Percentiles rank a stretch among this genome's conserved stretches.
phyloP scores from a whole-genome alignment of 1,140 invertebrate species.

The Drosophila watanabei region DNA sequence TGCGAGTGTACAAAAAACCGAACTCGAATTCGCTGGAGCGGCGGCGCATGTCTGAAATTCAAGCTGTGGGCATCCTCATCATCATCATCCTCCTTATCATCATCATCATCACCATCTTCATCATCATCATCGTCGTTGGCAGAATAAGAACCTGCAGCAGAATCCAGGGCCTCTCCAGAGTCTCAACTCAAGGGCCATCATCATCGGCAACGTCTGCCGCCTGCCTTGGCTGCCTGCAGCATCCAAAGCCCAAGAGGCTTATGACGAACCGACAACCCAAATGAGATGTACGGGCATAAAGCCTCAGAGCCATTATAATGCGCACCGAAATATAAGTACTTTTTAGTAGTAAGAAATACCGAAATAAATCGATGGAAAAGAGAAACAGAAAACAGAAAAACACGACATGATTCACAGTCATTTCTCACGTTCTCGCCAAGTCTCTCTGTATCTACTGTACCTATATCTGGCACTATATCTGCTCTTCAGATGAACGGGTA shows the following conservation, averaged over 20 bases:
- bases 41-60: conserved; percentile 68
- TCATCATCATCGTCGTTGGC: conserved; percentile 1
- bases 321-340: background rate
- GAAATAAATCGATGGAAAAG: conserved; percentile 5
- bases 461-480: conserved; percentile 20
- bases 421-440: conserved; percentile 37
- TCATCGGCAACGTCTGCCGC: conserved; percentile 66
- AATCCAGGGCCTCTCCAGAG: conserved; percentile 48
- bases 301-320: conserved; percentile 4
- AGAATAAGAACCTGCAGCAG: conserved; percentile 20
- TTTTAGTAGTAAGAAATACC: conserved; percentile 2
- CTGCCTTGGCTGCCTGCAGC: conserved; percentile 44
- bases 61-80: conserved; percentile 27
- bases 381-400: conserved; percentile 26
- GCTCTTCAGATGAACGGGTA: conserved; percentile 28
- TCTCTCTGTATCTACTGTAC: conserved; percentile 52
- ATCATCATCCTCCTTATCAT: conserved; percentile 14
- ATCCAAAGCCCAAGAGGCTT: conserved; percentile 71
- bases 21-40: conserved; percentile 43
- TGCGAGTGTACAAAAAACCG: conserved; percentile 32
- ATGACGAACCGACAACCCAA: conserved; percentile 69
- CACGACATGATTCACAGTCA: conserved; percentile 43
- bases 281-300: conserved; percentile 49
- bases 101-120: conserved; percentile 12
- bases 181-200: conserved; percentile 76